Conservation (phyloP, 2,888 invertebrate species). For the Troides oblongomaculatus region DNA sequence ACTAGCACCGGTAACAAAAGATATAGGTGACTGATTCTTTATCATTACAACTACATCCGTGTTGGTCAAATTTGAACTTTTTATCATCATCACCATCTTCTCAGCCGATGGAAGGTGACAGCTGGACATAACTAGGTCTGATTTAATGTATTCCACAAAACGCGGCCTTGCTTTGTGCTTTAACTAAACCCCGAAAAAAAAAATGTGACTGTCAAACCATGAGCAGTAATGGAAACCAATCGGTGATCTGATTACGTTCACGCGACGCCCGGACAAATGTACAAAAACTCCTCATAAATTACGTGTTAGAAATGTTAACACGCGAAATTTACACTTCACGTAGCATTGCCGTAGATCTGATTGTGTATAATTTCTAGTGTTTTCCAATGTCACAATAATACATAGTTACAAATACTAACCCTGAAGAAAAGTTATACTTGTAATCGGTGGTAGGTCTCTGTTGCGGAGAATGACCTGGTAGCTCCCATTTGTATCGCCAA, state of each 20-base stretch:
- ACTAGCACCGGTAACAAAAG: too few species aligned
- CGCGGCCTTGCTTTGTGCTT: background rate
- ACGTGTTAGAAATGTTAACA: constrained; percentile 9
- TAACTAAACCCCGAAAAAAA: background rate
- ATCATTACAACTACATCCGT: too few species aligned
- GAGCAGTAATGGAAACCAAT: constrained; percentile 17
- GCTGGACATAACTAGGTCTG: background rate
- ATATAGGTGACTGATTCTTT: too few species aligned
- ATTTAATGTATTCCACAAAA: background rate
- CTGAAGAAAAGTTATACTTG: too few species aligned
- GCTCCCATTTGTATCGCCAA: too few species aligned
- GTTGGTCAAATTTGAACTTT: too few species aligned
- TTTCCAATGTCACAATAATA: background rate
- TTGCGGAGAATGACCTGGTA: too few species aligned
- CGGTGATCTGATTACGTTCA: constrained; percentile 16
- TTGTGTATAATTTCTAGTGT: background rate
- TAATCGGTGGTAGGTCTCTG: too few species aligned
- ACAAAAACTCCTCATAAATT: constrained; percentile 8
- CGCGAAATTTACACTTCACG: constrained; percentile 3
- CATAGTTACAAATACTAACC: background rate
- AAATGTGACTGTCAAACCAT: constrained; percentile 15
- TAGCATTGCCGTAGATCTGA: background rate
- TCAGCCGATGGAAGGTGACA: too few species aligned
- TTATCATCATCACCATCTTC: too few species aligned
- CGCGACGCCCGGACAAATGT: constrained; percentile 14